Base-by-base conservation (phyloP, 2,113 vertebrate genomes). In the Chunga burmeisteri region DNA sequence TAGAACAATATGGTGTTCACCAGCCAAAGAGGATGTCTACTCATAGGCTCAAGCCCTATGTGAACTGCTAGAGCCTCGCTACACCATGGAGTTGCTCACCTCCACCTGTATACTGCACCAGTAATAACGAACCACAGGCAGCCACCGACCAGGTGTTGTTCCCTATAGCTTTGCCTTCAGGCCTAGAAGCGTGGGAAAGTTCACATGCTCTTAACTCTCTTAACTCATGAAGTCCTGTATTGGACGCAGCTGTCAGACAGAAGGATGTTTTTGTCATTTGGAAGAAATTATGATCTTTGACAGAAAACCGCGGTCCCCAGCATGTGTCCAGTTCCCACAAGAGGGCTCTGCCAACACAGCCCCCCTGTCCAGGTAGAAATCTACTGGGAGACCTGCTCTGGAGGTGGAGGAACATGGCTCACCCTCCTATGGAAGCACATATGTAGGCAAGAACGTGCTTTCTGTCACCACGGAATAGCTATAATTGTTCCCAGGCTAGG, bases 251-350 rank as follows among this genome's bases (percentile, higher is more conserved):
- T 85, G 59, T 11, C 46, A 61, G 68, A 44, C 30, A 75, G 42
- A 49, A 73, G 16, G 65, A n/a, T 12, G 81, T 3, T n/a, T n/a
- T 15, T 77, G 42, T 44, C 74, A 11, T 16, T 27, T 11, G 44
- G 47, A 77, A 53, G 38, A 29, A 40, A 46, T 0, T 29, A 70
- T 14, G 34, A 70, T 14, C 62, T 72, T 79, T 23, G 72, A 25
- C 34, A 72, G 67, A 56, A 18, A 55, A 22, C 10, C 2, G 1
- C 0, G 0, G 25, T n/a, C n/a, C n/a, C 25, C 10, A 2, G 56
- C 22, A 47, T 1, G 13, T 14, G 32, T 22, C 66, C 1, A 2
- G 16, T 19, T 47, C 66, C 53, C 72, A 52, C 6, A 6, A 34
- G 62, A 77, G 44, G 25, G 58, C 44, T 70, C 71, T 55, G 66